Base-by-base conservation (phyloP, 2,888 invertebrate species). In the Eupithecia vulgata region DNA sequence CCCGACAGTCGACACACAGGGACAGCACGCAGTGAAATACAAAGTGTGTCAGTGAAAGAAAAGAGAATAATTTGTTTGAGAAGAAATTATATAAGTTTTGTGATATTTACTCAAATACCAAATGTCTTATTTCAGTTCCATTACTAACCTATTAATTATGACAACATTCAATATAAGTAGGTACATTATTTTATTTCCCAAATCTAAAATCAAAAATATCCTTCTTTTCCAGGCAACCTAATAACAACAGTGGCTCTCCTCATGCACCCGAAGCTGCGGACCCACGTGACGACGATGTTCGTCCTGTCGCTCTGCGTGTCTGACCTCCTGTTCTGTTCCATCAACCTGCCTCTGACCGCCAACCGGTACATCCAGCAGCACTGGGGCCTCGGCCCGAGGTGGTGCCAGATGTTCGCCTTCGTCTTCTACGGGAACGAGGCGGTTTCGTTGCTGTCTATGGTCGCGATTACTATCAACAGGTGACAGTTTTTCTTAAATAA, bases 401-500 rank as follows among this genome's bases (percentile, higher is more conserved):
- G 98, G 48, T 98, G 98, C 87, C 96, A 96, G 91, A 95, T 98
- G 89, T 98, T 98, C 91, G 98, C 98, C 0, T 96, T 98, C 80
- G 96, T 98, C 81, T 98, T 98, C 92, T 98, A 98, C 86, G 98
- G 98, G 74, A 98, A 98, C 87, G 98, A 98, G 69, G 98, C 98
- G 0, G 97, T 97, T 5, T 98, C 98, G 0, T 92, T 98, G 52
- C 94, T 98, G 77, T 98, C 97, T 84, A 98, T 98, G 97, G 98
- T 98, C 69, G 97, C 97, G 79, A 98, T 98, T 79, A 98, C 98
- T 42, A 92, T 98, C 74, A 98, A 98, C 92, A 96, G 98, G 97
- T 97, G 85, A 93, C 37, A 30, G 30, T 30, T 30, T 30, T 30
- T 30, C 30, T 30, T 30, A 30, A 3, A 30, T 30, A 30, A 30